phyloP scores from a whole-genome alignment of 2,888 invertebrate species.

The Drosophila fulvimacula region DNA sequence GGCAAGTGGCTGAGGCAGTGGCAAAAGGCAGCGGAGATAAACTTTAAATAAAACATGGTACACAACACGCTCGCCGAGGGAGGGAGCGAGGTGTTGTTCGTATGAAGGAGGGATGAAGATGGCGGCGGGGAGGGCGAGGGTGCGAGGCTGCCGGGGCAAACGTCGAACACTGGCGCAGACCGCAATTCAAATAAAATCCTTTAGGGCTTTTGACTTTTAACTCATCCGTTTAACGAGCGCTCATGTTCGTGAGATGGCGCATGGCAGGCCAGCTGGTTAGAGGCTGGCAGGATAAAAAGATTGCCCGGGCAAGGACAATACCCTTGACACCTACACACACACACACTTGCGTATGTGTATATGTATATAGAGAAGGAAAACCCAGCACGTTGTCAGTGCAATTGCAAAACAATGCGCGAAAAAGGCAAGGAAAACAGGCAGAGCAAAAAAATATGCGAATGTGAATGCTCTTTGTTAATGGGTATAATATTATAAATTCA shows the following conservation, averaged over 20 bases:
- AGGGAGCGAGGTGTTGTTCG: not conserved
- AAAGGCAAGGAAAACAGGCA: conserved; percentile 29
- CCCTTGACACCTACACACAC: conserved; percentile 67
- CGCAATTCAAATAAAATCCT: conserved; percentile 83
- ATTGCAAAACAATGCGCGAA: conserved; percentile 65
- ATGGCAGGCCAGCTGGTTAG: conserved; percentile 30
- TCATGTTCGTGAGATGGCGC: conserved; percentile 71
- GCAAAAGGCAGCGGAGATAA: conserved; percentile 64
- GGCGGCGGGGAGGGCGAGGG: not conserved
- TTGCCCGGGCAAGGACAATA: conserved; percentile 68
- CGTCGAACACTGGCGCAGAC: conserved; percentile 71
- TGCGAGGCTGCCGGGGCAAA: conserved; percentile 25
- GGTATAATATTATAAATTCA: not conserved
- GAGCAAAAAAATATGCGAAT: too few species aligned
- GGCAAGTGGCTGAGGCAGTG: conserved; percentile 58
- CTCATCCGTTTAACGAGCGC: conserved; percentile 80
- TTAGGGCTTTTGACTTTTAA: conserved; percentile 83
- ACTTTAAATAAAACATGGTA: conserved; percentile 77
- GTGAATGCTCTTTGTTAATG: conserved; percentile 29
- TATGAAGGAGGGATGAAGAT: not conserved
- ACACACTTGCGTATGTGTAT: conserved; percentile 1
- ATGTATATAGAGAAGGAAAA: conserved; percentile 1
- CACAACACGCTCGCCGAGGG: conserved; percentile 37
- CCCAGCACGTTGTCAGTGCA: conserved; percentile 62
- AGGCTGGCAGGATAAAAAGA: conserved; percentile 39